Conservation (phyloP, 2,113 vertebrate species). For the Antigone vipio region DNA sequence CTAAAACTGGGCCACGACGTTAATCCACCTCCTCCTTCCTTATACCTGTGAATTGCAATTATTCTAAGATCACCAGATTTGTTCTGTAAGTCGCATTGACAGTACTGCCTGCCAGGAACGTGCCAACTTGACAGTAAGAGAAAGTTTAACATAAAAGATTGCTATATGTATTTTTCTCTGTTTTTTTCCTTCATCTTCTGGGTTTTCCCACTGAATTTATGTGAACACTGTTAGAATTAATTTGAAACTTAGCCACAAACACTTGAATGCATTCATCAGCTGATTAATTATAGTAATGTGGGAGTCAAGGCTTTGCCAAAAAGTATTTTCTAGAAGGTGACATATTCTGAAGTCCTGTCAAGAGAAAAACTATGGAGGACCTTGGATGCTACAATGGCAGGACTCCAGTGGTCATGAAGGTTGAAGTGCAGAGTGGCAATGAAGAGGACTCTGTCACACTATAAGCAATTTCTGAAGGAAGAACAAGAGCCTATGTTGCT, state of each 20-base stretch:
- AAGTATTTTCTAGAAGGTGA: neutral
- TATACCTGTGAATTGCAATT: neutral
- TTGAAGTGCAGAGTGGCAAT: neutral
- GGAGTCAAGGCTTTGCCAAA: neutral
- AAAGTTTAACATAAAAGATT: neutral
- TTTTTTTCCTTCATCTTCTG: neutral
- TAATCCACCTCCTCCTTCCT: neutral
- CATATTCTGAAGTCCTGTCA: neutral
- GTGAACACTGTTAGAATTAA: neutral
- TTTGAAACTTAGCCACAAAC: neutral
- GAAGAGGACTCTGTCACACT: neutral
- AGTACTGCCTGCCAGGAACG: neutral
- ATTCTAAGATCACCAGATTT: neutral
- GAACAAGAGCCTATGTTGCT: neutral
- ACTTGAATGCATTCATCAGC: neutral
- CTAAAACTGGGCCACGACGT: neutral
- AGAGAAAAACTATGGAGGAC: neutral
- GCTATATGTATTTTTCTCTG: neutral
- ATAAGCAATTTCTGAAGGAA: neutral
- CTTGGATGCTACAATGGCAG: neutral
- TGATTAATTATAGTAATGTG: neutral
- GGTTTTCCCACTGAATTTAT: neutral
- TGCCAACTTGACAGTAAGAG: neutral
- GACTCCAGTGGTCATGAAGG: neutral
- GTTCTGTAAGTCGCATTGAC: neutral